Conservation (phyloP, 2,888 invertebrate genomes). For the Alloscopus bannaensis region DNA sequence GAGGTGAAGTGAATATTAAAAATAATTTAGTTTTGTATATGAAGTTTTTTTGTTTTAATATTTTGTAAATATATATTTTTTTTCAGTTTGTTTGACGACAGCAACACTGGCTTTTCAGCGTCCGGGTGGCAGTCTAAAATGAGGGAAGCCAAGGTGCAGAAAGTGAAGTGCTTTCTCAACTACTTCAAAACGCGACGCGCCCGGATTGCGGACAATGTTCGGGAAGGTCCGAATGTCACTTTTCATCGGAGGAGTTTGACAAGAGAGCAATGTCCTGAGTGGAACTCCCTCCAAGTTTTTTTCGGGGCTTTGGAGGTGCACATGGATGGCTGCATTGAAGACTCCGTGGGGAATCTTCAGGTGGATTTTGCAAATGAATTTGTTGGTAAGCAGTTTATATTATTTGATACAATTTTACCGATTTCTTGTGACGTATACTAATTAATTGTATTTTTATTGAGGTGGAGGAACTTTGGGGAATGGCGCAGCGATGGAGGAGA, state of each 20-base stretch:
- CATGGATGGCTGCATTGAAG: constrained; percentile 88
- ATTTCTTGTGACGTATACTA: too few species aligned
- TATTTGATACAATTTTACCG: not conserved
- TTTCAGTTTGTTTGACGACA: constrained; percentile 22
- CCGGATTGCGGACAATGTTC: not conserved
- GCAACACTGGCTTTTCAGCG: not conserved
- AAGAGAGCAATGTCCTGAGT: constrained; percentile 75
- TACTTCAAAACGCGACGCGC: constrained; percentile 74
- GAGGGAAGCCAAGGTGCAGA: constrained; percentile 12
- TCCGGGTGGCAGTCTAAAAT: not conserved
- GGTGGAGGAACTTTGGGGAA: constrained; percentile 92
- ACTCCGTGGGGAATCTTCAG: constrained; percentile 89
- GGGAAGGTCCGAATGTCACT: constrained; percentile 7
- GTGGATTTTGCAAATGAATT: constrained; percentile 94
- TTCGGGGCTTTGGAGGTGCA: constrained; percentile 84
- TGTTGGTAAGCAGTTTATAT: constrained; percentile 75
- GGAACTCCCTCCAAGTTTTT: constrained; percentile 79
- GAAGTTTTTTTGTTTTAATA: not conserved
- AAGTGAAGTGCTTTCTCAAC: constrained; percentile 35
- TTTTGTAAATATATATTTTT: constrained; percentile 5
- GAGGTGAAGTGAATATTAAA: not conserved
- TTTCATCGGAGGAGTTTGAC: not conserved
- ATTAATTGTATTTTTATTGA: not conserved
- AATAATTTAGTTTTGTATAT: constrained; percentile 1
- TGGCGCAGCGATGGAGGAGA: constrained; percentile 98